These are phyloP conservation scores for Adineta ricciae DNA, from an alignment of 2,888 invertebrate species.

Conservation along the genomic window DNA sequence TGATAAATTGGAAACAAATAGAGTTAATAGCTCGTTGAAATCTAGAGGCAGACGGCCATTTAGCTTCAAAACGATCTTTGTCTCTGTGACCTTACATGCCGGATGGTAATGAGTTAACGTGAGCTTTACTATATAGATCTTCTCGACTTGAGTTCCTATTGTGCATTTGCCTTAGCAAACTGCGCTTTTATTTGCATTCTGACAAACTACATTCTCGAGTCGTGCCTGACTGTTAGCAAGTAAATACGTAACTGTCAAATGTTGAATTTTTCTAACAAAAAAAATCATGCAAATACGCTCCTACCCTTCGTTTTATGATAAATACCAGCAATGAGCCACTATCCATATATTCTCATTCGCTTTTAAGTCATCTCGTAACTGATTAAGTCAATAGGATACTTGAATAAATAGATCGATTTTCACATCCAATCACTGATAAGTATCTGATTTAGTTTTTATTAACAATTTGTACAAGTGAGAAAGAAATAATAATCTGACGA, in stretches of 20 bases:
- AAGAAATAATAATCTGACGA: background rate
- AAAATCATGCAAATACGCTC: background rate
- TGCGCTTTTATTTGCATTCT: no score
- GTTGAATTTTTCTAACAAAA: background rate
- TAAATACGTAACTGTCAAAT: background rate
- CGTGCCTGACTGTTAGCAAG: no score
- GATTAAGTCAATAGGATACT: background rate
- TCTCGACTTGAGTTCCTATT: no score
- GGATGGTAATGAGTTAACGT: no score
- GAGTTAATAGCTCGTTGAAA: no score
- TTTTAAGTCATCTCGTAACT: background rate
- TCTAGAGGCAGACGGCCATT: no score
- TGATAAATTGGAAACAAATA: no score
- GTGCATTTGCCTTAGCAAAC: no score
- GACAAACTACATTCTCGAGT: no score
- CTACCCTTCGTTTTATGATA: background rate
- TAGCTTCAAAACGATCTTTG: no score
- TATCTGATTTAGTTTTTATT: background rate
- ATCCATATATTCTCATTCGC: background rate
- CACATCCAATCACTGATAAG: background rate
- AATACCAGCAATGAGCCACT: background rate
- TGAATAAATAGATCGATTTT: background rate
- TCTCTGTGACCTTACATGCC: no score
- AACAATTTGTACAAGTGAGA: background rate
- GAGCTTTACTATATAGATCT: no score